A percentile compares a stretch with the other conserved stretches of the same genome.
These are phyloP conservation scores for Caenorhabditis drosophilae DNA, from an alignment of 2,888 invertebrate genomes.

Conservation along the genomic window DNA sequence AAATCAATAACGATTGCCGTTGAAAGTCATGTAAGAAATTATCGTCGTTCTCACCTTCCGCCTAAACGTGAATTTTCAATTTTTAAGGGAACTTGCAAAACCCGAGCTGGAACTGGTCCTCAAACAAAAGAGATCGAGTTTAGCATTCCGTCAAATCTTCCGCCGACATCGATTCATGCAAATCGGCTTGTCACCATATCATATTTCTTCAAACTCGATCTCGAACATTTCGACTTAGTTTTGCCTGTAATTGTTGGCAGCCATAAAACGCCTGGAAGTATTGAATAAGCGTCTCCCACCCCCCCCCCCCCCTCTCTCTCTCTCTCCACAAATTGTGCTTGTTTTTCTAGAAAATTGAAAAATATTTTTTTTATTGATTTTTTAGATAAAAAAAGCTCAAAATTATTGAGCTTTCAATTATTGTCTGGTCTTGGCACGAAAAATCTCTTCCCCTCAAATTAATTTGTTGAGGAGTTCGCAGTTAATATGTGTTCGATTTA, in stretches of 20 bases:
- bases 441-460: too few species aligned
- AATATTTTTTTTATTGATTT: slow-evolving; percentile 8
- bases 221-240: slow-evolving; percentile 65
- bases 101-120: slow-evolving; percentile 54
- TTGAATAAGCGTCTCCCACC: slow-evolving; percentile 6
- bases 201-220: slow-evolving; percentile 66
- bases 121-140: slow-evolving; percentile 64
- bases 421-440: too few species aligned
- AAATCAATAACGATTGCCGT: slow-evolving; percentile 63
- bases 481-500: too few species aligned
- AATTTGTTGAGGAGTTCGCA: too few species aligned
- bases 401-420: too few species aligned
- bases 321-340: too few species aligned
- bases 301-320: background rate
- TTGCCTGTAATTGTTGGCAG: slow-evolving; percentile 65
- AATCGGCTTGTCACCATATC: slow-evolving; percentile 63
- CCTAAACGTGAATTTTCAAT: background rate
- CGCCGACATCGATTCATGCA: slow-evolving; percentile 61
- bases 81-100: slow-evolving; percentile 64
- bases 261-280: slow-evolving; percentile 48
- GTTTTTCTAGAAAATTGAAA: too few species aligned
- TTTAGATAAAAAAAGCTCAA: too few species aligned
- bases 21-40: slow-evolving; percentile 52
- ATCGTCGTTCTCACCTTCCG: background rate
- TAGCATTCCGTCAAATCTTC: slow-evolving; percentile 56